Evolutionary conservation across 2,113 vertebrate genomes (phyloP).

Genomic region (Phalacrocorax brasilianus): DNA sequence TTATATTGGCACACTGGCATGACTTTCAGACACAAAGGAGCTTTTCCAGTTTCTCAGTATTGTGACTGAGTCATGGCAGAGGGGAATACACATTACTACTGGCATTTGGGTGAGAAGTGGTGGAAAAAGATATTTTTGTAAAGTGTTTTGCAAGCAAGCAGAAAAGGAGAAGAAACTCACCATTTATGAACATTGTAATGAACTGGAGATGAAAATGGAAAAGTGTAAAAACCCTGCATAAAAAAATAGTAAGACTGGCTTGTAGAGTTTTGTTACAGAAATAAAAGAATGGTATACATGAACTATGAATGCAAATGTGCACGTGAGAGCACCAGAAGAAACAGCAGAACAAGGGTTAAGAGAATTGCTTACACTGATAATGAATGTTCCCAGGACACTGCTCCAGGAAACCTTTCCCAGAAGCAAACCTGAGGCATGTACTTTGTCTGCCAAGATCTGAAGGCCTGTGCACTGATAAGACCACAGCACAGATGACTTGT

Average conservation of each 20-base stretch:
- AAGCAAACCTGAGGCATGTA: neutral
- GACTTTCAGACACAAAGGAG: neutral
- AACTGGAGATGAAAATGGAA: neutral
- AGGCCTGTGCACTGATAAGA: neutral
- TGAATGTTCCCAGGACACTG: neutral
- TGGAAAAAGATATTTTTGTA: neutral
- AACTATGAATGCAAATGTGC: neutral
- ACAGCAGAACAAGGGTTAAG: neutral
- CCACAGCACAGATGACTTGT: neutral
- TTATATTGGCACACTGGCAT: neutral
- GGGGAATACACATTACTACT: neutral
- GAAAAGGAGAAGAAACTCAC: neutral
- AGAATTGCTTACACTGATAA: neutral
- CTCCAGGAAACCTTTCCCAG: neutral
- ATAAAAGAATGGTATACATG: neutral
- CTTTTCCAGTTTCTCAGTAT: neutral
- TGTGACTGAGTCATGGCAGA: neutral
- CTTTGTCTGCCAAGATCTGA: neutral
- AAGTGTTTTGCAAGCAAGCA: neutral
- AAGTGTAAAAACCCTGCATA: neutral
- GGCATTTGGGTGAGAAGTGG: neutral
- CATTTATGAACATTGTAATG: neutral
- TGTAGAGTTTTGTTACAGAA: neutral
- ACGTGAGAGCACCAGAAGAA: neutral
- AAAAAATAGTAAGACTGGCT: neutral